phyloP scores from a whole-genome alignment of 2,888 invertebrate species.

The Ectemnius cavifrons region DNA sequence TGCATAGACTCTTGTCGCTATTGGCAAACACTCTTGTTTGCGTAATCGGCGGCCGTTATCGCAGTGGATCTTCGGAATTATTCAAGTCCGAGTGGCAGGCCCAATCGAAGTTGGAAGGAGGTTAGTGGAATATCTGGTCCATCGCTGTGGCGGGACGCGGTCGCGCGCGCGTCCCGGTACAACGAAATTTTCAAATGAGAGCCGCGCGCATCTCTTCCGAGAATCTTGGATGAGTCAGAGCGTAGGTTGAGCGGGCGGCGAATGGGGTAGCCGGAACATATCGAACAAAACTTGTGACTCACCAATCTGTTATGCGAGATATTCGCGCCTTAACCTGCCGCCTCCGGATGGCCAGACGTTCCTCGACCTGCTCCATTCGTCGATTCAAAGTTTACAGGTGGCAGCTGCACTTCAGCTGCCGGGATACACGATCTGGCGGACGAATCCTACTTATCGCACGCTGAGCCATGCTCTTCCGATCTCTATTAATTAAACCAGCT shows the following conservation, averaged over 20 bases:
- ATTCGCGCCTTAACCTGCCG: conserved; percentile 61
- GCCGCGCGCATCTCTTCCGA: conserved; percentile 48
- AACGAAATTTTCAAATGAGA: conserved; percentile 56
- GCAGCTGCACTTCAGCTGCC: conserved; percentile 32
- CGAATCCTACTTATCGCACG: neutral
- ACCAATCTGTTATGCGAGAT: conserved; percentile 66
- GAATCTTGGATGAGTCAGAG: conserved; percentile 63
- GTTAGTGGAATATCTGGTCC: too few species aligned
- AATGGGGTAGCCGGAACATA: conserved; percentile 65
- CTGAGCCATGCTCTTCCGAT: too few species aligned
- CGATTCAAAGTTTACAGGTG: conserved; percentile 34
- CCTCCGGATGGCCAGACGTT: conserved; percentile 51
- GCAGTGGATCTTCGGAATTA: neutral
- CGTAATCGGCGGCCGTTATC: neutral
- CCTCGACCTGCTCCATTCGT: conserved; percentile 51
- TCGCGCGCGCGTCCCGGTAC: conserved; percentile 12
- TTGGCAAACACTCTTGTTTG: neutral
- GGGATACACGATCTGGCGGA: conserved; percentile 27
- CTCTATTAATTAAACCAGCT: too few species aligned
- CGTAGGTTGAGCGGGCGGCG: conserved; percentile 63
- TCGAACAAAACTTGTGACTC: conserved; percentile 68
- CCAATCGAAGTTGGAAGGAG: neutral
- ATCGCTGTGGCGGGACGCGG: too few species aligned
- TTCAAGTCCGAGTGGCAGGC: neutral
- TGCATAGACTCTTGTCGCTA: neutral